Conservation (phyloP, 2,113 vertebrate genomes). For the Pao palembangensis region DNA sequence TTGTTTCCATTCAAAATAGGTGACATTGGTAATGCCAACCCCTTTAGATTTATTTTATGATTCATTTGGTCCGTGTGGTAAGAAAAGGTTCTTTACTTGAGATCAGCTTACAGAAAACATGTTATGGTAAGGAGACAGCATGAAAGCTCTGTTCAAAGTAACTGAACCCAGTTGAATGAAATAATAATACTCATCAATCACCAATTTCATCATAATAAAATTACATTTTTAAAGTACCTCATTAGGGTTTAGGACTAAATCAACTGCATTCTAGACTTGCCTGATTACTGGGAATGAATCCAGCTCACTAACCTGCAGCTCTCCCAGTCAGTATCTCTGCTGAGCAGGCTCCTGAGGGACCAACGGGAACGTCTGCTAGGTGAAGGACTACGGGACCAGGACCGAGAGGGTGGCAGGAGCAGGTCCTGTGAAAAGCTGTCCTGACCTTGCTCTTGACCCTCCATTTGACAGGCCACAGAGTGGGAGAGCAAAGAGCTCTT, state of each 20-base stretch:
- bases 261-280: neutral
- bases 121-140: too few species aligned
- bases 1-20: slow-evolving; percentile 10
- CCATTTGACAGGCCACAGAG: slow-evolving; percentile 9
- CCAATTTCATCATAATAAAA: too few species aligned
- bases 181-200: too few species aligned
- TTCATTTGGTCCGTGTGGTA: too few species aligned
- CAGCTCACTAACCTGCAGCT: slow-evolving; percentile 75
- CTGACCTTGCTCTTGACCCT: slow-evolving; percentile 31
- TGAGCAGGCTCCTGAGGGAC: slow-evolving; percentile 75
- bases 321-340: slow-evolving; percentile 72
- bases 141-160: too few species aligned
- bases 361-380: slow-evolving; percentile 71
- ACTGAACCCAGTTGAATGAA: neutral
- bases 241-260: neutral
- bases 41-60: too few species aligned
- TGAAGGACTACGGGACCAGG: slow-evolving; percentile 73
- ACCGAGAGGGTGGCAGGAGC: slow-evolving; percentile 57
- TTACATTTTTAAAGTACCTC: too few species aligned
- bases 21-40: too few species aligned
- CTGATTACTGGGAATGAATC: slow-evolving; percentile 16
- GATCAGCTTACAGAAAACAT: too few species aligned
- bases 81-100: too few species aligned
- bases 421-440: slow-evolving; percentile 43
- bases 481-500: slow-evolving; percentile 20